A percentile compares a stretch with the other conserved stretches of the same genome.
These are phyloP conservation scores for Babyrousa celebensis DNA, from an alignment of 2,797 vertebrate genomes.

Conservation along the genomic window DNA sequence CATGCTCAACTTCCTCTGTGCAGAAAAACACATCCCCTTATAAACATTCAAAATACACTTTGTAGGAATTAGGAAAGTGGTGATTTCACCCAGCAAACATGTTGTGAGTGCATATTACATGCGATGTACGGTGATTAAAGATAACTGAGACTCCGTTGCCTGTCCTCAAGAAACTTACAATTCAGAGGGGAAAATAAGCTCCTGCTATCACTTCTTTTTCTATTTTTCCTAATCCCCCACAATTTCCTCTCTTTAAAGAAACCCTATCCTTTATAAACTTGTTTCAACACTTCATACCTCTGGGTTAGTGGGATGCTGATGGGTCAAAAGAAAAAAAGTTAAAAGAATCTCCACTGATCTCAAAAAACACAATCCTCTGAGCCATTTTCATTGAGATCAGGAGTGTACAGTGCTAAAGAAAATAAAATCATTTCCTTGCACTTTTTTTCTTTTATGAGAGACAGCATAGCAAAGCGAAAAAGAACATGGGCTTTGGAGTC, in stretches of 20 bases:
- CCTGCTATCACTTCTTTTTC: not conserved
- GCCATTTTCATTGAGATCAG: not conserved
- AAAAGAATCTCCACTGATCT: not conserved
- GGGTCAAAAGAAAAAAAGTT: not conserved
- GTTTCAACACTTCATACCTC: not conserved
- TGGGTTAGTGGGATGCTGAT: not conserved
- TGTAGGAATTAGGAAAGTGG: not conserved
- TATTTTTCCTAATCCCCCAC: constrained; percentile 22
- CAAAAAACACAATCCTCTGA: not conserved
- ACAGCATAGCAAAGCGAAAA: not conserved
- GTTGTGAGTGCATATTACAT: not conserved
- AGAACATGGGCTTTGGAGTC: not conserved
- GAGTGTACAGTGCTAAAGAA: not conserved
- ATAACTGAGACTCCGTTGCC: not conserved
- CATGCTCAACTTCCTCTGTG: not conserved
- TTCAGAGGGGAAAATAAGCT: not conserved
- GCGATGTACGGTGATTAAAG: not conserved
- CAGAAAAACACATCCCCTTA: not conserved
- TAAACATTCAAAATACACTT: not conserved
- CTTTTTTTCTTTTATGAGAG: not conserved
- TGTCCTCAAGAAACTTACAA: constrained; percentile 52
- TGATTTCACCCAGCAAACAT: not conserved
- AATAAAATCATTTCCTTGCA: not conserved
- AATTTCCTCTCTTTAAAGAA: constrained; percentile 48
- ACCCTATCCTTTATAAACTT: not conserved